Evolutionary conservation across 2,888 invertebrate genomes (phyloP).

Genomic region (Stratiomys singularior): DNA sequence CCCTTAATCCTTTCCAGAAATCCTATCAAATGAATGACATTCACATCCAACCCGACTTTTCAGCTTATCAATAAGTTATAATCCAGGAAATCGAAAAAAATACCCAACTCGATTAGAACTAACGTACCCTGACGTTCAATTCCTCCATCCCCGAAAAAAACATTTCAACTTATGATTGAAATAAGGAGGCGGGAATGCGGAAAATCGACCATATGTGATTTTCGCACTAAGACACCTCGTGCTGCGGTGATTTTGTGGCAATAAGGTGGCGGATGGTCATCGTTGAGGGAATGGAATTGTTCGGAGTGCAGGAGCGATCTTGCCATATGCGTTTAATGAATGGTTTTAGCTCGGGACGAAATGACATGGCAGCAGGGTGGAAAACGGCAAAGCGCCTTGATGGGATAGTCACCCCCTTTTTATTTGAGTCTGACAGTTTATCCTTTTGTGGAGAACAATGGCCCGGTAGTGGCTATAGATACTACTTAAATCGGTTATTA

Average conservation of each 20-base stretch:
- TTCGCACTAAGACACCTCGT: constrained; percentile 45
- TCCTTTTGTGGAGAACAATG: constrained; percentile 34
- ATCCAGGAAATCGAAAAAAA: constrained; percentile 52
- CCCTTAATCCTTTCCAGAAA: constrained; percentile 46
- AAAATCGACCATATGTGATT: constrained; percentile 51
- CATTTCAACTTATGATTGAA: constrained; percentile 21
- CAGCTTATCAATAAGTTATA: constrained; percentile 50
- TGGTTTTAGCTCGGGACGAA: neutral
- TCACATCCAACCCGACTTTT: constrained; percentile 24
- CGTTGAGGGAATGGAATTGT: constrained; percentile 18
- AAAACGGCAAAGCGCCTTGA: neutral
- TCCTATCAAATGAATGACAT: neutral
- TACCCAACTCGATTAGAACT: neutral
- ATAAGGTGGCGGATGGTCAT: constrained; percentile 24
- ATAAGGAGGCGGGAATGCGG: constrained; percentile 48
- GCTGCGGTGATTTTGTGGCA: constrained; percentile 32
- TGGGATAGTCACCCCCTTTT: constrained; percentile 38
- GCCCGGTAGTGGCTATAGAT: constrained; percentile 10
- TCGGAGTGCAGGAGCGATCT: constrained; percentile 26
- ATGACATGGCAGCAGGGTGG: neutral
- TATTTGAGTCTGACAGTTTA: constrained; percentile 32
- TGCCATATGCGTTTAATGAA: constrained; percentile 47
- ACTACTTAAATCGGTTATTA: constrained; percentile 37
- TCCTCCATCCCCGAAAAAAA: constrained; percentile 22
- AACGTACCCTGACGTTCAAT: neutral